These are phyloP conservation scores for Eutolmus rufibarbis DNA, from an alignment of 2,888 invertebrate species.

Conservation along the genomic window DNA sequence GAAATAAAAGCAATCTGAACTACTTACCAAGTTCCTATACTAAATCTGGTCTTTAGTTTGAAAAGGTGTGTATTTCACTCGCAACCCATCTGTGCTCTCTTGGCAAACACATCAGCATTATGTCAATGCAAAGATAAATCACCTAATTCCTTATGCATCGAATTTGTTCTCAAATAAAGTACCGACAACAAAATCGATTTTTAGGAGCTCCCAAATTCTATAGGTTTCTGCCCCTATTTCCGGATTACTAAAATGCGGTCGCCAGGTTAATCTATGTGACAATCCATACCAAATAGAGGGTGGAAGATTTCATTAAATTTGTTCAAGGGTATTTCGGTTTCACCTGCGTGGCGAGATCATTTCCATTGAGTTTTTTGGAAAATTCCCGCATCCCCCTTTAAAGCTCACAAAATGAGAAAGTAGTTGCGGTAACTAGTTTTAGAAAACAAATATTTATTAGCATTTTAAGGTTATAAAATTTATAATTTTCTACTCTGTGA, in stretches of 20 bases:
- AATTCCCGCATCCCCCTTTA: too few relatives aligned
- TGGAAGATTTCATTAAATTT: not conserved
- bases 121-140: slow-evolving; percentile 42
- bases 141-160: slow-evolving; percentile 36
- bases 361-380: not conserved
- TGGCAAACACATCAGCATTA: not conserved
- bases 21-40: not conserved
- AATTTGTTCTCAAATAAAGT: slow-evolving; percentile 39
- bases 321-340: not conserved
- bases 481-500: too few relatives aligned
- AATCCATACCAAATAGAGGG: not conserved
- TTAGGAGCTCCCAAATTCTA: slow-evolving; percentile 9
- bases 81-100: not conserved
- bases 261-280: slow-evolving; percentile 12
- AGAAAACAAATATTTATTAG: not conserved
- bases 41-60: not conserved
- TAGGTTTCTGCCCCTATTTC: not conserved
- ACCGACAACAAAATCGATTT: slow-evolving; percentile 14
- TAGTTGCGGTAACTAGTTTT: not conserved
- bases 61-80: not conserved
- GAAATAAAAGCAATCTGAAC: not conserved
- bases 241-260: slow-evolving; percentile 10
- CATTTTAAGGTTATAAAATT: not conserved
- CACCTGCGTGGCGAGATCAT: not conserved
- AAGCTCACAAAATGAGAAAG: not conserved